phyloP scores from a whole-genome alignment of 2,797 vertebrate genomes.

The Acanthurus lineatus region DNA sequence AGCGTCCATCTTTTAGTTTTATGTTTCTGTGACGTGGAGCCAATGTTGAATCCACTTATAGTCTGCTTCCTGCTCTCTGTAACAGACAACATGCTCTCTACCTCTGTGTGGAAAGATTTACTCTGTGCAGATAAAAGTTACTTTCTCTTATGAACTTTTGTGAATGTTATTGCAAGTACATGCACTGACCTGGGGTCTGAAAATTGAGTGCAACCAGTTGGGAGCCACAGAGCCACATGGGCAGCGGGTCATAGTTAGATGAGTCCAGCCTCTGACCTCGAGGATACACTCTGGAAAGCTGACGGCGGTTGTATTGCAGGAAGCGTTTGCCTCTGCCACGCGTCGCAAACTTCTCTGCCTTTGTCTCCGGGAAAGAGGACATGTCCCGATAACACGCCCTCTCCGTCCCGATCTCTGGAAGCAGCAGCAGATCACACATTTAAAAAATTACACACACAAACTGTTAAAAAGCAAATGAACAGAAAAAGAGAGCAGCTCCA shows the following conservation, averaged over 20 bases:
- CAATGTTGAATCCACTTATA: background rate
- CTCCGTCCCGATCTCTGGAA: constrained; percentile 95
- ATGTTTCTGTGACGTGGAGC: background rate
- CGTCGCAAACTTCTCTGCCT: constrained; percentile 97
- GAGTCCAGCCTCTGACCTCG: constrained; percentile 92
- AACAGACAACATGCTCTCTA: background rate
- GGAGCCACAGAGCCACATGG: constrained; percentile 98
- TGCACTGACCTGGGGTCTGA: constrained; percentile 94
- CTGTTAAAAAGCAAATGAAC: no score
- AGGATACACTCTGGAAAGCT: constrained; percentile 89
- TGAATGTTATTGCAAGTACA: background rate
- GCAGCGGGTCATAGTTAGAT: constrained; percentile 97
- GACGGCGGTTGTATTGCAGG: constrained; percentile 87
- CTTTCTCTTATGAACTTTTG: background rate
- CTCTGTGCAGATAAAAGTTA: background rate
- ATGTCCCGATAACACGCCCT: constrained; percentile 96
- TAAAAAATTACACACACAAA: background rate
- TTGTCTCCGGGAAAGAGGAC: constrained; percentile 99
- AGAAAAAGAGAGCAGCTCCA: background rate
- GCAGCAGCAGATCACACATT: background rate
- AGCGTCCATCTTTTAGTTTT: background rate
- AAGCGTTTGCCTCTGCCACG: constrained; percentile 89
- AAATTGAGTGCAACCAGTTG: constrained; percentile 98
- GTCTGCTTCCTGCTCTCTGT: background rate
- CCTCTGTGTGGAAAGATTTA: background rate